Base-by-base conservation (phyloP, 2,888 invertebrate genomes). In the Drosophila acutilabella region DNA sequence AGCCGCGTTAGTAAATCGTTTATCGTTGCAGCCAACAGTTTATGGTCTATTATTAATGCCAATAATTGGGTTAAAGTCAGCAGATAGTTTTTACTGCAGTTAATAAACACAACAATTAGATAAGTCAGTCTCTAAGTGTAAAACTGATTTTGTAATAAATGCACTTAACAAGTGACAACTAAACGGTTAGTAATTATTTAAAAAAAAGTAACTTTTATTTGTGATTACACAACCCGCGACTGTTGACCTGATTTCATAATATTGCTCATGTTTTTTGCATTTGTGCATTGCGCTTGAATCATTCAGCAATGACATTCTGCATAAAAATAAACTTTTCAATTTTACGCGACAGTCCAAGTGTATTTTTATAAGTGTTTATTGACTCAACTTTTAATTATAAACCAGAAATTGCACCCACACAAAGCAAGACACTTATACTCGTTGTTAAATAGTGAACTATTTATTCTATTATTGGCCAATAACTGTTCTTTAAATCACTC, bases 321-420 rank as follows among this genome's bases (percentile, higher is more conserved):
- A 40, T 16, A 41, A 16, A 16, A 64, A 61, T 62, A 74, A 58
- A n/a, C 54, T 54, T 54, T n/a, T 26, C 58, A 58, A 48, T 26
- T 69, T 71, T 65, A 71, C 57, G 61, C 45, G 71, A 51, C 51
- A 62, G 42, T 26, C 51, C 4, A 54, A 36, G 41, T 18, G 16
- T 41, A 53, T 53, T 53, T 53, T 30, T 18, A 42, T 2, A 16
- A 18, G 18, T 30, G 18, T 16, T 30, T 33, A 54, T 42, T 54
- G 53, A 42, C 30, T 42, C 53, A 54, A 20, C 42, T 42, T 41
- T 16, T 64, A 80, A 80, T 76, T 80, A 66, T 65, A 69, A 68
- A 58, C 64, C 60, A 58, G 38, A 60, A 66, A 57, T 48, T 44
- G 54, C 50, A 47, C 38, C 40, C 53, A 54, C 33, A 26, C 3